Conservation (phyloP, 2,888 invertebrate species). For the Tiliacea aurago region DNA sequence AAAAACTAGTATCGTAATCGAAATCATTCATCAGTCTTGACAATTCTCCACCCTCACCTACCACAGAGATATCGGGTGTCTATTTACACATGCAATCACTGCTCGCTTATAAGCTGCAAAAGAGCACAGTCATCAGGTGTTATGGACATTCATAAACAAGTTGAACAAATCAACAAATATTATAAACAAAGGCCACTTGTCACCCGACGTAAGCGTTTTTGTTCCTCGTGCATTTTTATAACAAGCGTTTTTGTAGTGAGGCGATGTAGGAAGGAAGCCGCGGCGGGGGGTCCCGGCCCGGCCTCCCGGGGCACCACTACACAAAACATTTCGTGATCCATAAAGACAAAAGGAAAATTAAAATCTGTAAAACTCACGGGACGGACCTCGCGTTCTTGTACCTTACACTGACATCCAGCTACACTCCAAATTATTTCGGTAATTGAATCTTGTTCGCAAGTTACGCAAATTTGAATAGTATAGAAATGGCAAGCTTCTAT, state of each 20-base stretch:
- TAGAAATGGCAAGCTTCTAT: background rate
- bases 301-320: constrained; percentile 87
- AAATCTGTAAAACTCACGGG: constrained; percentile 86
- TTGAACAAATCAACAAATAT: constrained; percentile 88
- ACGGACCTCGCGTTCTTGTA: constrained; percentile 73
- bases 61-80: constrained; percentile 58
- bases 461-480: constrained; percentile 27
- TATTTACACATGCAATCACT: constrained; percentile 60
- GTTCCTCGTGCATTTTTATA: constrained; percentile 88
- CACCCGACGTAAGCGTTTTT: constrained; percentile 89
- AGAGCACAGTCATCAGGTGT: constrained; percentile 84
- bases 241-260: constrained; percentile 88
- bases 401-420: constrained; percentile 63
- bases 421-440: constrained; percentile 59
- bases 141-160: constrained; percentile 84
- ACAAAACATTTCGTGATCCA: constrained; percentile 90
- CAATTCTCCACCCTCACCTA: constrained; percentile 38
- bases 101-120: constrained; percentile 70
- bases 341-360: constrained; percentile 90
- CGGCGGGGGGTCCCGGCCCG: constrained; percentile 84
- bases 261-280: constrained; percentile 89
- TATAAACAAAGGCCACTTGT: constrained; percentile 89
- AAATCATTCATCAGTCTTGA: constrained; percentile 2
- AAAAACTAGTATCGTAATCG: constrained; percentile 9
- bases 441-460: constrained; percentile 53